Evolutionary conservation across 2,797 vertebrate genomes (phyloP).

Genomic region (Menidia menidia): DNA sequence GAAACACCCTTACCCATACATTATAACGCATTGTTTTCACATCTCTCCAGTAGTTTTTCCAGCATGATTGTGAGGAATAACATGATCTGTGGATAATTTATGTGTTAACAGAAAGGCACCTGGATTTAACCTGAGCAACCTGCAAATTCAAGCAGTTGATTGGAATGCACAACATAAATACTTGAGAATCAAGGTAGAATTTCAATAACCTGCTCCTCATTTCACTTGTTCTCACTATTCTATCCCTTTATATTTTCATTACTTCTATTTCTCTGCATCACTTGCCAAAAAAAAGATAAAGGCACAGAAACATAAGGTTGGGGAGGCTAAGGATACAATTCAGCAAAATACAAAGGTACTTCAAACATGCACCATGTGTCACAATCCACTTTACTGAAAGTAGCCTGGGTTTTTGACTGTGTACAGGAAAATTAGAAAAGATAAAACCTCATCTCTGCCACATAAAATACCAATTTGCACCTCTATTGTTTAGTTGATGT

Average conservation of each 20-base stretch:
- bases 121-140: conserved; percentile 40
- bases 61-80: conserved; percentile 32
- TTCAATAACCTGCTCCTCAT: conserved; percentile 47
- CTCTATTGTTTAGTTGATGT: conserved; percentile 54
- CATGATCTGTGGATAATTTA: conserved; percentile 20
- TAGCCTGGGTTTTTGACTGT: conserved; percentile 36
- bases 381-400: conserved; percentile 35
- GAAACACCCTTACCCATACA: conserved; percentile 13
- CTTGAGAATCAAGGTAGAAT: conserved; percentile 61
- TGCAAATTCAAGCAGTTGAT: conserved; percentile 47
- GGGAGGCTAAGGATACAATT: conserved; percentile 14
- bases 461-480: conserved; percentile 70
- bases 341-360: conserved; percentile 22
- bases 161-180: conserved; percentile 57
- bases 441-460: conserved; percentile 66
- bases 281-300: conserved; percentile 7
- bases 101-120: conserved; percentile 30
- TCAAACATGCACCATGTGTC: conserved; percentile 17
- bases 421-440: conserved; percentile 57
- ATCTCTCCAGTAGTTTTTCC: conserved; percentile 37
- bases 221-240: conserved; percentile 32
- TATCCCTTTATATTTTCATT: background rate
- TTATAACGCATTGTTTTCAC: conserved; percentile 23
- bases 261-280: conserved; percentile 33
- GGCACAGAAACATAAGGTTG: conserved; percentile 16